Base-by-base conservation (phyloP, 2,113 vertebrate genomes). In the Tragulus kanchil region DNA sequence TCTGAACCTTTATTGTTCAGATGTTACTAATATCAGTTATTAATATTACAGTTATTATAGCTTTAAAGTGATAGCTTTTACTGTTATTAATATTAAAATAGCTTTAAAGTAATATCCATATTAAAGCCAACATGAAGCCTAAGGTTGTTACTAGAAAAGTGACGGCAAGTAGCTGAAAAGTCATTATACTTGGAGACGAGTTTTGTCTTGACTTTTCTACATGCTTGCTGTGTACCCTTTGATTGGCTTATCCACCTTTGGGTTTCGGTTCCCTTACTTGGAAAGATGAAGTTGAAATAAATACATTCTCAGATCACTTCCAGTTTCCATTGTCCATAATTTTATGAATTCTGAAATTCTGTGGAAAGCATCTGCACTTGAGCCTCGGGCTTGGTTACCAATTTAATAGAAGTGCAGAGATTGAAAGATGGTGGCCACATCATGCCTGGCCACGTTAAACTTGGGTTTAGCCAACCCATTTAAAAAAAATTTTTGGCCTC, bases 231-330 rank as follows among this genome's bases (percentile, higher is more conserved):
- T 45, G 31, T 69, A 26, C 5, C 5, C 11, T 67, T 65, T 64
- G 50, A 45, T 58, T 85, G 4, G 25, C 45, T 75, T 92, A 81
- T 62, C 73, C 42, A 8, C 71, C 21, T 89, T 88, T 88, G n/a
- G 54, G 59, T 36, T 58, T 92, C 45, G 14, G 56, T 95, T 91
- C 36, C 50, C 83, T 91, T 82, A 65, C 31, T 67, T 92, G 58
- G 77, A 92, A 95, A 89, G 36, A 69, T 69, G 52, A 95, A 75
- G 17, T 94, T 89, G 56, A 16, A 96, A 50, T 78, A 90, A 92
- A 75, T 92, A 77, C 67, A 56, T 54, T 91, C n/a, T 73, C 12
- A 50, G 65, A 59, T 81, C 6, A 89, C 50, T 96, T 96, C 8
- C 50, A 85, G 54, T 10, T 89, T 8, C 28, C 81, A 26, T 31